These are phyloP conservation scores for Trichopoda pennipes DNA, from an alignment of 2,888 invertebrate species.

Conservation along the genomic window DNA sequence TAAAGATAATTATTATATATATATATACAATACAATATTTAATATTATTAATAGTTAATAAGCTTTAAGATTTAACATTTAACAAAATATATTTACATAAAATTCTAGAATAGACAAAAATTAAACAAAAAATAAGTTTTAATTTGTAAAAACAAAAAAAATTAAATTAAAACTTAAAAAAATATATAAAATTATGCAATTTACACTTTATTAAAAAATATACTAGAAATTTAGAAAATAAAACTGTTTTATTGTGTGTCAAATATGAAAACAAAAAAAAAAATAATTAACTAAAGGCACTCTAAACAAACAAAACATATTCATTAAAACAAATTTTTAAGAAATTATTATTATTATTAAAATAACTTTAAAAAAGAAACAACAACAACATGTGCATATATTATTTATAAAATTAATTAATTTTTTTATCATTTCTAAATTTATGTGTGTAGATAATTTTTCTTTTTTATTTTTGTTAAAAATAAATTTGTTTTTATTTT, in stretches of 20 bases:
- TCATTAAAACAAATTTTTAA: conserved; percentile 29
- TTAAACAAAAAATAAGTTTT: neutral
- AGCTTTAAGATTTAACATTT: conserved; percentile 58
- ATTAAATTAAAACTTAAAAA: conserved; percentile 18
- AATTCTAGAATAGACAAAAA: conserved; percentile 32
- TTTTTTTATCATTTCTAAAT: conserved; percentile 35
- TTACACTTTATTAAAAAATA: conserved; percentile 24
- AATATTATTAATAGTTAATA: conserved; percentile 58
- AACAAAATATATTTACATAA: conserved; percentile 55
- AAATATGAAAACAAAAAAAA: conserved; percentile 54
- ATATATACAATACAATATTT: conserved; percentile 59
- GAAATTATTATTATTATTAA: conserved; percentile 16
- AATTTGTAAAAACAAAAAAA: neutral
- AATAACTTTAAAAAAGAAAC: neutral
- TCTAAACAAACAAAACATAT: conserved; percentile 51
- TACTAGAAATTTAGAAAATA: conserved; percentile 18
- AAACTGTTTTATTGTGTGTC: conserved; percentile 66
- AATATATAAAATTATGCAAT: neutral
- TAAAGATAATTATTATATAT: conserved; percentile 19
- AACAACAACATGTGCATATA: conserved; percentile 63
- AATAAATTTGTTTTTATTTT: conserved; percentile 48
- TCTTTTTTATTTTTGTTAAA: conserved; percentile 32
- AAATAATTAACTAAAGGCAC: no score
- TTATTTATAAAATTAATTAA: conserved; percentile 51
- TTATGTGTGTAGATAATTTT: conserved; percentile 15